These are phyloP conservation scores for Drosophila setosimentum DNA, from an alignment of 2,888 invertebrate genomes.

Conservation along the genomic window DNA sequence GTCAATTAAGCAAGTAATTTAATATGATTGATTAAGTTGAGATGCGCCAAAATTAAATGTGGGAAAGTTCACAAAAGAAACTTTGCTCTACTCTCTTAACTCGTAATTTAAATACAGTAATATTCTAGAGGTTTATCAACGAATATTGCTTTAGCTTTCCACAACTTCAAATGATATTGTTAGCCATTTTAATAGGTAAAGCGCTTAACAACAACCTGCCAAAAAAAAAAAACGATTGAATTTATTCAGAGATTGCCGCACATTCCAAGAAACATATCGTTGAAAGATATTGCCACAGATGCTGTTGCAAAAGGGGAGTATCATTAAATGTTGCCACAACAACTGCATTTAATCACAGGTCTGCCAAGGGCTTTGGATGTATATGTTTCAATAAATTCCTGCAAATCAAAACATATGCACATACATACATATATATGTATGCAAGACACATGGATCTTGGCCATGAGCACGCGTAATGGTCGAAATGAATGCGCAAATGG, in stretches of 20 bases:
- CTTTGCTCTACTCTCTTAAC: background rate
- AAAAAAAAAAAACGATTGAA: slow-evolving; percentile 17
- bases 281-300: slow-evolving; percentile 39
- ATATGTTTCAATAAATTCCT: slow-evolving; percentile 79
- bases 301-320: slow-evolving; percentile 37
- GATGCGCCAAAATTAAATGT: background rate
- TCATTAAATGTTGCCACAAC: slow-evolving; percentile 62
- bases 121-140: background rate
- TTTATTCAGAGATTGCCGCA: slow-evolving; percentile 27
- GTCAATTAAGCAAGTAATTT: background rate
- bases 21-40: background rate
- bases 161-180: background rate
- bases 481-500: slow-evolving; percentile 75
- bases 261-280: slow-evolving; percentile 72
- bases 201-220: background rate
- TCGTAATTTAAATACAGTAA: background rate
- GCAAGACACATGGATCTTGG: slow-evolving; percentile 16
- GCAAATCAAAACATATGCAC: slow-evolving; percentile 67
- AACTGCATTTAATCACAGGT: slow-evolving; percentile 73
- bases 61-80: background rate
- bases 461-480: slow-evolving; percentile 65
- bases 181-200: background rate
- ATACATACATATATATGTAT: slow-evolving; percentile 1
- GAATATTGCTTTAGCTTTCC: background rate
- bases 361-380: slow-evolving; percentile 58